Evolutionary conservation across 92 coral and sea anemone genomes (phyloP).

Genomic region (Zoanthus sansibaricus): DNA sequence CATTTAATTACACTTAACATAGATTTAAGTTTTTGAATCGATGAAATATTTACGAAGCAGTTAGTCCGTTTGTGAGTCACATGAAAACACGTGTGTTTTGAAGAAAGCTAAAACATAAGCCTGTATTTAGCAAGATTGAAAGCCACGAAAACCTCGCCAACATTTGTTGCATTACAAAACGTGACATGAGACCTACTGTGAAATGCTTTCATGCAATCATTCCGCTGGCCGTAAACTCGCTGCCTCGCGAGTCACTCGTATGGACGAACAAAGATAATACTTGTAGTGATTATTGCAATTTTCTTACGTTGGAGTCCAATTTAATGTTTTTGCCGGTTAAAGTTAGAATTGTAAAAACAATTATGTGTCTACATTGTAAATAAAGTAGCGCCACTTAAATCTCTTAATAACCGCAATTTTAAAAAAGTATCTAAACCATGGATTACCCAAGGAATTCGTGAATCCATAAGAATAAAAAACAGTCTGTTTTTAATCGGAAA

Average conservation of each 20-base stretch:
- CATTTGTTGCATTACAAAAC: too few relatives aligned
- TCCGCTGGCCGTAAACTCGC: constrained; percentile 11
- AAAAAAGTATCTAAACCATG: too few relatives aligned
- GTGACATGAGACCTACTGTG: not conserved
- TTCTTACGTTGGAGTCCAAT: not conserved
- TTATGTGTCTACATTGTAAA: not conserved
- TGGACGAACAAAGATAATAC: not conserved
- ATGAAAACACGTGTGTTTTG: too few relatives aligned
- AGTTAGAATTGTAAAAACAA: constrained; percentile 3
- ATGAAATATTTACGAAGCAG: too few relatives aligned
- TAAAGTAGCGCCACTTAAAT: too few relatives aligned
- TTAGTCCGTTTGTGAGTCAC: too few relatives aligned
- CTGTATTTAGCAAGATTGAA: too few relatives aligned
- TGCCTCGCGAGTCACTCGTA: constrained; percentile 4
- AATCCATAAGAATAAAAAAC: not conserved
- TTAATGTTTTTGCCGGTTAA: constrained; percentile 4
- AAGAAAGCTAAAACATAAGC: too few relatives aligned
- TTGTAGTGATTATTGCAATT: not conserved
- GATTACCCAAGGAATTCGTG: not conserved
- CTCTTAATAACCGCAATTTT: too few relatives aligned
- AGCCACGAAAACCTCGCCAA: too few relatives aligned
- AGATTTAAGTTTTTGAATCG: too few relatives aligned
- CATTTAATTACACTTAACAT: too few relatives aligned
- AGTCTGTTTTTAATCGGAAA: not conserved
- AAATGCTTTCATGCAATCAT: not conserved